phyloP scores from a whole-genome alignment of 2,888 invertebrate genomes.

The Ochropacha duplaris region DNA sequence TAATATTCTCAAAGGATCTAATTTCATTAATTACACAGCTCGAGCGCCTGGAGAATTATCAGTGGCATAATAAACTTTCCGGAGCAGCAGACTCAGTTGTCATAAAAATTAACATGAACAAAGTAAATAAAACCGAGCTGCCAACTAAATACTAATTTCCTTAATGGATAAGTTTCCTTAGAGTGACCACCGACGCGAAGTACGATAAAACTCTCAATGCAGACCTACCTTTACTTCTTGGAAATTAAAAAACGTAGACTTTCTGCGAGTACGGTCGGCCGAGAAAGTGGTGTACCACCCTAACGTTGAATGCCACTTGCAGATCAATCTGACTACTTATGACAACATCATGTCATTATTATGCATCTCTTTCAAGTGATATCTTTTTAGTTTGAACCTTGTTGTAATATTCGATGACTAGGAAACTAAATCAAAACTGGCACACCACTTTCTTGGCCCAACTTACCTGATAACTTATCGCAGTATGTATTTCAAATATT shows the following conservation, averaged over 20 bases:
- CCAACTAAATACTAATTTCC: neutral
- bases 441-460: no score
- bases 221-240: neutral
- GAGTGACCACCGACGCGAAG: neutral
- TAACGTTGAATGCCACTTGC: no score
- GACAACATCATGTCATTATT: no score
- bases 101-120: neutral
- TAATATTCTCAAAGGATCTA: neutral
- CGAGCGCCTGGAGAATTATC: neutral
- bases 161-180: neutral
- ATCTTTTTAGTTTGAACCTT: no score
- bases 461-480: no score
- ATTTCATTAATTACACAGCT: neutral
- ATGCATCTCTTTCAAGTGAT: no score
- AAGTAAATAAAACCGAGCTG: neutral
- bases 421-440: no score
- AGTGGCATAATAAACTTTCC: constrained; percentile 1
- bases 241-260: neutral
- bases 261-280: no score
- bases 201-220: neutral
- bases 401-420: no score
- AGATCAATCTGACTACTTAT: no score
- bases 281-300: no score
- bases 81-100: neutral
- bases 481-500: no score